A percentile compares a stretch with the other conserved stretches of the same genome.
Evolutionary conservation across 2,888 invertebrate species (phyloP).

Genomic region (Caenorhabditis sp.): DNA sequence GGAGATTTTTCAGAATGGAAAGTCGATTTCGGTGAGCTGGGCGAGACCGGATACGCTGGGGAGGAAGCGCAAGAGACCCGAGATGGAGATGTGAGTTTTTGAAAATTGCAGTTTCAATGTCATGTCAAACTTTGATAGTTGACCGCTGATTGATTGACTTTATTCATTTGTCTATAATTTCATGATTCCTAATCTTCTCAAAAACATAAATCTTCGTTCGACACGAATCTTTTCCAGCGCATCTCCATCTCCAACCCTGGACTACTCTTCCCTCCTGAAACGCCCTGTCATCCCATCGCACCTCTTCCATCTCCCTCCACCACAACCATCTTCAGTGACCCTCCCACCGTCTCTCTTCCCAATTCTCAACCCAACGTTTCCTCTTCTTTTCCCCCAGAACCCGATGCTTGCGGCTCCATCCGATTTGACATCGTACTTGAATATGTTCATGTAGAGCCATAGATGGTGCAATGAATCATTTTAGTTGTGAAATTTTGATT

Average conservation of each 20-base stretch:
- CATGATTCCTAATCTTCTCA: neutral
- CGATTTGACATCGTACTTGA: slow-evolving; percentile 46
- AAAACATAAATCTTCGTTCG: neutral
- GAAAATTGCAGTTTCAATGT: neutral
- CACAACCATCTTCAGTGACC: neutral
- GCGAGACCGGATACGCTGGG: slow-evolving; percentile 54
- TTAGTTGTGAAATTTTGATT: neutral
- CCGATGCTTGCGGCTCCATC: slow-evolving; percentile 27
- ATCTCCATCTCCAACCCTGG: slow-evolving; percentile 3
- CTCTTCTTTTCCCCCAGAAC: slow-evolving; percentile 35
- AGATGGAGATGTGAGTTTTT: slow-evolving; percentile 23
- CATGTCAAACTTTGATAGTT: neutral
- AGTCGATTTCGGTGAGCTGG: slow-evolving; percentile 58
- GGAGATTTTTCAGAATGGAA: slow-evolving; percentile 38
- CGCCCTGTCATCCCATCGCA: slow-evolving; percentile 36
- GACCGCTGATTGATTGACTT: neutral
- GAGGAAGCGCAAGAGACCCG: slow-evolving; percentile 49
- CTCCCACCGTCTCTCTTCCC: slow-evolving; percentile 40
- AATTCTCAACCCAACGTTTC: slow-evolving; percentile 21
- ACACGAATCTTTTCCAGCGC: neutral
- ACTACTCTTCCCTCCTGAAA: slow-evolving; percentile 26
- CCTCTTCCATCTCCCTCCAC: slow-evolving; percentile 25
- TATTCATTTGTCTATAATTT: neutral
- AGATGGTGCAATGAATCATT: neutral
- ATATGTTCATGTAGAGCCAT: slow-evolving; percentile 28